Percentiles rank a stretch among this genome's conserved stretches.
Evolutionary conservation across 2,113 vertebrate species (phyloP).

Genomic region (Dunckerocampus dactyliophorus): DNA sequence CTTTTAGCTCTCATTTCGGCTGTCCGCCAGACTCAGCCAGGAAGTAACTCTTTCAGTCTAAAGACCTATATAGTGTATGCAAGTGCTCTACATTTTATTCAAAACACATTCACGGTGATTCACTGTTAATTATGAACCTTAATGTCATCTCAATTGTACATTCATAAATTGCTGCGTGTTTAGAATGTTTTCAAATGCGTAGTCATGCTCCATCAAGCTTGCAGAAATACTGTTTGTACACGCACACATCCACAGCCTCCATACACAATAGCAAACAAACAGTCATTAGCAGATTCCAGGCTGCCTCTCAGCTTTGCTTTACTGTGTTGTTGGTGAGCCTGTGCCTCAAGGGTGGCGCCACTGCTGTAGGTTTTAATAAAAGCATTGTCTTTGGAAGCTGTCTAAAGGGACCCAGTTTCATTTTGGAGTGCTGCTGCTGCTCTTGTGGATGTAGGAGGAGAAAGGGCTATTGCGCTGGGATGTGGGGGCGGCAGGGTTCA

Average conservation of each 20-base stretch:
- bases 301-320: slow-evolving; percentile 53
- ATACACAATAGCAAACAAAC: slow-evolving; percentile 62
- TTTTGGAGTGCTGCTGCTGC: slow-evolving; percentile 62
- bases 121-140: slow-evolving; percentile 24
- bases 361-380: slow-evolving; percentile 79
- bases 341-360: slow-evolving; percentile 60
- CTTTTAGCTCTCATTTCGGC: not conserved
- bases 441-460: slow-evolving; percentile 51
- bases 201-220: slow-evolving; percentile 19
- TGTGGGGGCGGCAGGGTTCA: slow-evolving; percentile 64
- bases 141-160: slow-evolving; percentile 15
- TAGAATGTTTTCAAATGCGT: slow-evolving; percentile 20
- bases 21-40: slow-evolving; percentile 36
- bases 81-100: slow-evolving; percentile 33
- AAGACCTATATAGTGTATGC: not conserved
- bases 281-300: slow-evolving; percentile 66
- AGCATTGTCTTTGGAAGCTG: slow-evolving; percentile 75
- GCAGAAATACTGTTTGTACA: slow-evolving; percentile 5
- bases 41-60: slow-evolving; percentile 25
- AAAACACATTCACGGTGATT: slow-evolving; percentile 30
- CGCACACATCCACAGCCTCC: slow-evolving; percentile 10
- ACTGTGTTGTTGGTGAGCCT: slow-evolving; percentile 51
- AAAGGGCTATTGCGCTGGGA: slow-evolving; percentile 71
- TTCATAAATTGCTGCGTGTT: slow-evolving; percentile 31
- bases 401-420: slow-evolving; percentile 70